Percentiles rank a stretch among this genome's conserved stretches.
phyloP scores from a whole-genome alignment of 1,140 invertebrate species.

The Drosophila eugracilis region DNA sequence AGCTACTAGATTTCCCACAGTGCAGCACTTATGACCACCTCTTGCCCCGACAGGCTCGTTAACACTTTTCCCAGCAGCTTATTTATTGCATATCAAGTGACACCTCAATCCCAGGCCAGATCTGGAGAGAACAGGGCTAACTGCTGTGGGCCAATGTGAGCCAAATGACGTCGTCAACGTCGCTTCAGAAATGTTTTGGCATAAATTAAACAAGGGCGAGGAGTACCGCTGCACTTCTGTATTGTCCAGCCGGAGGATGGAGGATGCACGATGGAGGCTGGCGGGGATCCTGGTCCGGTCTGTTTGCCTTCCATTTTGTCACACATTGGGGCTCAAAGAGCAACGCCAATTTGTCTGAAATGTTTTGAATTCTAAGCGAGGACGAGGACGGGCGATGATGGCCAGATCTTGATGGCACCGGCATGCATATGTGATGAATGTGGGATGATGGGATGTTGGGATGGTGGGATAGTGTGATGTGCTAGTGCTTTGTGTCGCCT shows the following conservation, averaged over 20 bases:
- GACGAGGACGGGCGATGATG: constrained; percentile 19
- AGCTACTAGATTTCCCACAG: not conserved
- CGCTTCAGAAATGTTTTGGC: constrained; percentile 74
- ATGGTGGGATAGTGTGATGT: not conserved
- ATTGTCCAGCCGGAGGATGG: constrained; percentile 56
- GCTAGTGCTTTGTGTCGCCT: constrained; percentile 52
- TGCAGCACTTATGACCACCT: constrained; percentile 17
- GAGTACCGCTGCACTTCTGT: constrained; percentile 26
- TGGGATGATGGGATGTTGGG: constrained; percentile 17
- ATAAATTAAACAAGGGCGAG: constrained; percentile 80
- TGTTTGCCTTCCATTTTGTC: constrained; percentile 81
- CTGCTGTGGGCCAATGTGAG: constrained; percentile 26
- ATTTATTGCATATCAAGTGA: constrained; percentile 81
- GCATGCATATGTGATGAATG: constrained; percentile 47
- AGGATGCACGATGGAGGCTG: not conserved
- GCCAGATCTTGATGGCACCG: constrained; percentile 15
- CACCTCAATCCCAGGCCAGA: constrained; percentile 55
- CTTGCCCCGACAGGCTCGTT: constrained; percentile 55
- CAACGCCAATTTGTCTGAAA: constrained; percentile 82
- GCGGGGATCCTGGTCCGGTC: constrained; percentile 1
- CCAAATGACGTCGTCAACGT: constrained; percentile 79
- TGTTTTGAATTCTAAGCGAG: constrained; percentile 80
- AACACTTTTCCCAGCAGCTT: constrained; percentile 77
- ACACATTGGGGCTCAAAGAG: constrained; percentile 75
- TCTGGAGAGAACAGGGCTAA: constrained; percentile 31